These are phyloP conservation scores for Apis mellifera DNA, from an alignment of 1,140 invertebrate species.

Conservation along the genomic window DNA sequence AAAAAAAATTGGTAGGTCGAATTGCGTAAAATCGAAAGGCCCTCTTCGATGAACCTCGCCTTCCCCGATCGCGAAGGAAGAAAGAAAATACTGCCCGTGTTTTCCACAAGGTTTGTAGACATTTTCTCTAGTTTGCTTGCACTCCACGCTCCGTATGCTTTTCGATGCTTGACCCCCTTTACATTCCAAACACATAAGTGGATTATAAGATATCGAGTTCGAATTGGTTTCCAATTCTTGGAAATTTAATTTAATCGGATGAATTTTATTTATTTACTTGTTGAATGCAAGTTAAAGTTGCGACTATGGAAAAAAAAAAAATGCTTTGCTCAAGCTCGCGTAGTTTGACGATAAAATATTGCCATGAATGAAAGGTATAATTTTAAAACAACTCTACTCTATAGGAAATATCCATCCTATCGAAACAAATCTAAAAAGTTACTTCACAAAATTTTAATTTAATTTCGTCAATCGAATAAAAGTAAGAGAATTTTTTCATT, in stretches of 20 bases:
- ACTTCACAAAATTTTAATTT: no score
- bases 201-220: not conserved
- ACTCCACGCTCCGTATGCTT: not conserved
- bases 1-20: not conserved
- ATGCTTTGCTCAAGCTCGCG: no score
- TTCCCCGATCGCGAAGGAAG: not conserved
- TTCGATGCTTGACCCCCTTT: not conserved
- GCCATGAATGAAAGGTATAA: no score
- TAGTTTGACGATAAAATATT: no score
- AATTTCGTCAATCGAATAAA: no score
- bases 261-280: not conserved
- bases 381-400: no score
- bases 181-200: not conserved
- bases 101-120: not conserved
- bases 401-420: no score
- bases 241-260: not conserved
- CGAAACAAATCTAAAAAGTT: no score
- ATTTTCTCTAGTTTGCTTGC: not conserved
- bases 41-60: not conserved
- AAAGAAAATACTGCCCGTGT: not conserved
- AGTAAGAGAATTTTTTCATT: not conserved
- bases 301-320: no score
- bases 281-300: not conserved
- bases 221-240: not conserved
- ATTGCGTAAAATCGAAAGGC: slow-evolving; percentile 6